phyloP scores from a whole-genome alignment of 2,113 vertebrate species.

The Nothobranchius kuhntae region DNA sequence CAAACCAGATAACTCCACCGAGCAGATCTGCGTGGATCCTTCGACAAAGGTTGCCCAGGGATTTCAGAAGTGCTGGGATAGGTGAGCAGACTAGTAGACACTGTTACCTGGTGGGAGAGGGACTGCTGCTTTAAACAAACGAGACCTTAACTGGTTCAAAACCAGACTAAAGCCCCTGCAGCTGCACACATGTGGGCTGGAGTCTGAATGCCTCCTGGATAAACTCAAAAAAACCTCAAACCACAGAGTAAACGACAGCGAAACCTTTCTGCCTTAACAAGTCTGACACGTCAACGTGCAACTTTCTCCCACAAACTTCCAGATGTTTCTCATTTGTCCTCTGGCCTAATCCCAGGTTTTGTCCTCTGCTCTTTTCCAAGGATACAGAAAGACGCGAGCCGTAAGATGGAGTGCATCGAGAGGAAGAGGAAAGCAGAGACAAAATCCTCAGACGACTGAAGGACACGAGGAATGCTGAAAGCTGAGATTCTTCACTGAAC shows the following conservation, averaged over 20 bases:
- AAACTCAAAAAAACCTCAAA: not conserved
- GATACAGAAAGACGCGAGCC: constrained; percentile 67
- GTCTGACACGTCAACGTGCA: constrained; percentile 26
- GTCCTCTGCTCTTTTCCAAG: constrained; percentile 35
- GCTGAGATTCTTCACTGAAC: constrained; percentile 41
- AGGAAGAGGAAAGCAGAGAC: constrained; percentile 33
- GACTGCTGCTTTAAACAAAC: too few species aligned
- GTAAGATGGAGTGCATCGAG: constrained; percentile 63
- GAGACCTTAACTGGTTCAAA: too few species aligned
- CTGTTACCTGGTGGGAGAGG: too few species aligned
- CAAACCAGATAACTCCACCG: not conserved
- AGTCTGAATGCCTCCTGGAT: not conserved
- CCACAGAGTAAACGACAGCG: not conserved
- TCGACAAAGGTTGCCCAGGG: constrained; percentile 25
- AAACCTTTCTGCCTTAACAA: not conserved
- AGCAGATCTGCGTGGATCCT: constrained; percentile 57
- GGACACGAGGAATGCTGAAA: constrained; percentile 20
- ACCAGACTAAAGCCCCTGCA: too few species aligned
- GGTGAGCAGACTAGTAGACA: constrained; percentile 37
- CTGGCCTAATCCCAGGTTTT: constrained; percentile 48
- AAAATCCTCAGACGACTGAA: not conserved
- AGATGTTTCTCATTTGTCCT: constrained; percentile 59
- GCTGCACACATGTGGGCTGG: too few species aligned
- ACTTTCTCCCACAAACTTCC: constrained; percentile 31
- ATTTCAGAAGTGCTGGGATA: constrained; percentile 73